phyloP scores from a whole-genome alignment of 2,888 invertebrate genomes.

The Aphodius granarius region DNA sequence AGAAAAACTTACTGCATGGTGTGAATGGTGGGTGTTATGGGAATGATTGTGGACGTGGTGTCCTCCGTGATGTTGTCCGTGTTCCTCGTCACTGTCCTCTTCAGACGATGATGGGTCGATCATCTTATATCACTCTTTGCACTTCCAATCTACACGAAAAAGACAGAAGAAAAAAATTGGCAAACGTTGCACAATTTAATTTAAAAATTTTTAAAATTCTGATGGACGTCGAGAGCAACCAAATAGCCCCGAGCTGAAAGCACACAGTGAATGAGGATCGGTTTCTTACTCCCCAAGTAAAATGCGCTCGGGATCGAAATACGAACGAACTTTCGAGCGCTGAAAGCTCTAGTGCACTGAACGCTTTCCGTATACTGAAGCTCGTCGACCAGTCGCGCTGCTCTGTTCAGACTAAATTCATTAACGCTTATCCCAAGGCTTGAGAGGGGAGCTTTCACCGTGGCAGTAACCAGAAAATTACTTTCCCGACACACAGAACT shows the following conservation, averaged over 20 bases:
- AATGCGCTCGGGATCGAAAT: neutral
- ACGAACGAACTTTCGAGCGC: neutral
- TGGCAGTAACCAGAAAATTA: neutral
- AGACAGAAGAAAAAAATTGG: neutral
- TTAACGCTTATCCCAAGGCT: constrained; percentile 8
- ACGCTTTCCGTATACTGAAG: neutral
- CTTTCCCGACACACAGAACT: neutral
- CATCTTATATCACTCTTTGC: constrained; percentile 61
- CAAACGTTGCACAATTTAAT: constrained; percentile 1
- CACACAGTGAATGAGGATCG: too few relatives aligned
- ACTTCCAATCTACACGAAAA: constrained; percentile 37
- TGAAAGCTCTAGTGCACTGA: neutral
- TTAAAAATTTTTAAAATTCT: too few relatives aligned
- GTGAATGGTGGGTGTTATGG: constrained; percentile 51
- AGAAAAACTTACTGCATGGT: constrained; percentile 44
- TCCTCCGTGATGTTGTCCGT: constrained; percentile 52
- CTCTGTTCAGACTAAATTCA: constrained; percentile 11
- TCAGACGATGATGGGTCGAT: constrained; percentile 96
- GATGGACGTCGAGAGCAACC: too few relatives aligned
- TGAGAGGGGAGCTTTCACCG: neutral
- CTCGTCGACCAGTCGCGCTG: neutral
- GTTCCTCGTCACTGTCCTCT: constrained; percentile 93
- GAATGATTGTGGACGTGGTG: constrained; percentile 49
- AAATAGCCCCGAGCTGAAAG: too few relatives aligned
- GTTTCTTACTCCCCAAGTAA: neutral